These are phyloP conservation scores for Callipepla californica DNA, from an alignment of 2,113 vertebrate species.

Conservation along the genomic window DNA sequence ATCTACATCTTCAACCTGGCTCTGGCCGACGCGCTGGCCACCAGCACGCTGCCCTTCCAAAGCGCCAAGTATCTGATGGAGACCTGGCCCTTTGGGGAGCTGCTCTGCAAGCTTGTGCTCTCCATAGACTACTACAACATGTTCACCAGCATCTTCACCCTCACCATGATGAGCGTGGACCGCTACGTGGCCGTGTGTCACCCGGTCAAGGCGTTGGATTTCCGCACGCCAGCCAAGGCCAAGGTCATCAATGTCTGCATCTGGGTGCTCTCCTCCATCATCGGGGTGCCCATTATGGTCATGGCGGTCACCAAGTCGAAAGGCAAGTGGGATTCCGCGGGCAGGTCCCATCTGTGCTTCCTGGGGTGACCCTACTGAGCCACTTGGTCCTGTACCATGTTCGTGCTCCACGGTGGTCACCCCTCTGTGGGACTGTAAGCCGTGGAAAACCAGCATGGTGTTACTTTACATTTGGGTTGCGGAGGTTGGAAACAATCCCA, in stretches of 20 bases:
- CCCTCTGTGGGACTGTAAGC: too few species aligned
- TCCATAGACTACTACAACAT: constrained; percentile 99
- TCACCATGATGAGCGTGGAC: constrained; percentile 99
- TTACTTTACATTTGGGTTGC: not conserved
- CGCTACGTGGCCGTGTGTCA: constrained; percentile 96
- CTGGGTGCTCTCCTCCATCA: constrained; percentile 92
- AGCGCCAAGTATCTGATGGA: constrained; percentile 95
- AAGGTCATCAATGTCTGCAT: constrained; percentile 96
- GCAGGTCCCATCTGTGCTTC: not conserved
- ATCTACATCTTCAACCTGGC: constrained; percentile 99
- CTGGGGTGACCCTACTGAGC: not conserved
- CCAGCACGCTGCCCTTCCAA: constrained; percentile 97
- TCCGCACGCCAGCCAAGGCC: constrained; percentile 93
- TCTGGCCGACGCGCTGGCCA: constrained; percentile 90
- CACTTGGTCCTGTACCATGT: not conserved
- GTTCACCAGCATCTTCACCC: constrained; percentile 98
- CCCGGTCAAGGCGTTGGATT: constrained; percentile 92
- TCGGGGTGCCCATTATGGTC: constrained; percentile 93
- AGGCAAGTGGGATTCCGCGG: constrained; percentile 77
- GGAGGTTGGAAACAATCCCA: not conserved
- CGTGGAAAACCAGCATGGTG: not conserved
- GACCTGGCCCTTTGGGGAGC: constrained; percentile 94
- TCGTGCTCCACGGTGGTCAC: not conserved
- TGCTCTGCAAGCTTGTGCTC: constrained; percentile 90
- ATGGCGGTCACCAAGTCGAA: constrained; percentile 89